Conservation (phyloP, 2,113 vertebrate genomes). For the Raja brachyura region DNA sequence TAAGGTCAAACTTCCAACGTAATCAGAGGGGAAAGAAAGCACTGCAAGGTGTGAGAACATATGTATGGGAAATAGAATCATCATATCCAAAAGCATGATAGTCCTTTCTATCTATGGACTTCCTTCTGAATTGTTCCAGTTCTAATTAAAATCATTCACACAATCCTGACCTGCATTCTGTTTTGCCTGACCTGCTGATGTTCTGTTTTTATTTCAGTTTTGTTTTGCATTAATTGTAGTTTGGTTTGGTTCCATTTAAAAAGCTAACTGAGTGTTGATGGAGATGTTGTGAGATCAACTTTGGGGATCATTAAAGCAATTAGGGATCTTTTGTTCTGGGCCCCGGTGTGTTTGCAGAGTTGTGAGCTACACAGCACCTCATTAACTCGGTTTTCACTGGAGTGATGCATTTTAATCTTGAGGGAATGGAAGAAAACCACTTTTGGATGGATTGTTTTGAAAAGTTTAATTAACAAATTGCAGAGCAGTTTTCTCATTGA, state of each 20-base stretch:
- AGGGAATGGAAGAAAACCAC: background rate
- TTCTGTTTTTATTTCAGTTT: too few species aligned
- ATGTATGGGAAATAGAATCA: too few species aligned
- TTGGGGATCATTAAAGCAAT: background rate
- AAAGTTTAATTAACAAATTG: background rate
- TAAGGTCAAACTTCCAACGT: too few species aligned
- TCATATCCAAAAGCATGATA: too few species aligned
- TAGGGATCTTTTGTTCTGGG: background rate
- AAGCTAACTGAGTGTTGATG: background rate
- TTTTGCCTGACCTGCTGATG: too few species aligned
- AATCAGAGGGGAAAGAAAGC: too few species aligned
- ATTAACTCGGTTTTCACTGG: background rate
- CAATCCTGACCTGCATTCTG: too few species aligned
- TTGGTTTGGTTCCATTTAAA: background rate
- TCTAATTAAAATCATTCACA: too few species aligned
- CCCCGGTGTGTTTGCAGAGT: background rate
- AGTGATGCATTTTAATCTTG: background rate
- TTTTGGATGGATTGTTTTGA: background rate
- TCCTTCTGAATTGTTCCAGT: too few species aligned
- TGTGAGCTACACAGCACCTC: background rate
- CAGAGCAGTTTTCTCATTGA: background rate
- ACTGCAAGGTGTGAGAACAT: too few species aligned
- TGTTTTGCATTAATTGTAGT: too few species aligned
- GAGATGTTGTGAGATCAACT: background rate
- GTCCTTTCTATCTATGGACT: too few species aligned